Evolutionary conservation across 2,888 invertebrate species (phyloP).

Genomic region (Cheilosia grossa): DNA sequence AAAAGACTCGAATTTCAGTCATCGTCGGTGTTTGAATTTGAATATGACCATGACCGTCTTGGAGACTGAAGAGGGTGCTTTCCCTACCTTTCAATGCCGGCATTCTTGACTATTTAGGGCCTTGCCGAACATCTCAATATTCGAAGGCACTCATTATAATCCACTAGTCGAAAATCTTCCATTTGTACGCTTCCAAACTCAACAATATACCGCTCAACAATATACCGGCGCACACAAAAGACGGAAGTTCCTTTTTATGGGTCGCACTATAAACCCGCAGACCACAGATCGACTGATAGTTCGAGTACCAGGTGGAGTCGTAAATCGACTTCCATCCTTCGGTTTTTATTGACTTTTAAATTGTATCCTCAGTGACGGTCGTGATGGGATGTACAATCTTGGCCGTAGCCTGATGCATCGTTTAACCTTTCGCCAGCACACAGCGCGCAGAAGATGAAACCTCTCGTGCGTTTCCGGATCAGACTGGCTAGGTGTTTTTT

Average conservation of each 20-base stretch:
- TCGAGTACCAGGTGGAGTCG: constrained; percentile 36
- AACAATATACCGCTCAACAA: constrained; percentile 14
- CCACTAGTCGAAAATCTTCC: constrained; percentile 3
- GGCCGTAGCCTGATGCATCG: neutral
- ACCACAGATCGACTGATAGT: neutral
- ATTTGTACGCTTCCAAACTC: constrained; percentile 41
- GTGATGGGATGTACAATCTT: neutral
- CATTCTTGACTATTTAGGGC: neutral
- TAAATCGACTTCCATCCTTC: constrained; percentile 47
- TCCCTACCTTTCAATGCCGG: too few species aligned
- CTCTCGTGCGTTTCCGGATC: constrained; percentile 59
- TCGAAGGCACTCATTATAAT: neutral
- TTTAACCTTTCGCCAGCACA: constrained; percentile 3
- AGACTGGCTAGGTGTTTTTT: constrained; percentile 37
- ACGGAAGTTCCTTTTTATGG: constrained; percentile 64
- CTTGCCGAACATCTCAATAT: neutral
- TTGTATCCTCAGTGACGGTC: constrained; percentile 23
- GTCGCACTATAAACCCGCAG: constrained; percentile 34
- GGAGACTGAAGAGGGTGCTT: too few species aligned
- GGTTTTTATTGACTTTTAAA: constrained; percentile 55
- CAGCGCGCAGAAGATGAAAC: constrained; percentile 33
- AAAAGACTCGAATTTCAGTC: too few species aligned
- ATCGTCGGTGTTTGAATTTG: too few species aligned
- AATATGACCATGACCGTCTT: too few species aligned
- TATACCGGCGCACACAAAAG: constrained; percentile 26